Base-by-base conservation (phyloP, 1,140 invertebrate species). In the Trissolcus basalis region DNA sequence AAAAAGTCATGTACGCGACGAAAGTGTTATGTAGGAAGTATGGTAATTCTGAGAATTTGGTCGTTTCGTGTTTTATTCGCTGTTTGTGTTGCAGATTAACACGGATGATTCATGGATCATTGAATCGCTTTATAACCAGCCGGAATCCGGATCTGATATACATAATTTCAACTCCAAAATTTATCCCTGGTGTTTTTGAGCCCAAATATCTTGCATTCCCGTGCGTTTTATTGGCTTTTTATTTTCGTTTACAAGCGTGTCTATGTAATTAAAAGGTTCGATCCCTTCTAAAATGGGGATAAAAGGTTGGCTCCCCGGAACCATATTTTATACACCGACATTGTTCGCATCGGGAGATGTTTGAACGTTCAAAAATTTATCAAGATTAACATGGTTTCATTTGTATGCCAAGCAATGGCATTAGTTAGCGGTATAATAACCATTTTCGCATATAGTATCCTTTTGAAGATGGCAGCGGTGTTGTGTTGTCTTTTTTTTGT, bases 401-500 rank as follows among this genome's bases (percentile, higher is more conserved):
- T 51, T 59, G 39, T 32, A 11, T 8, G 48, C 48, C 32, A 47
- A 45, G 45, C 45, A 39, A 47, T 48, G 63, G 63, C 56, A 67
- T 68, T 59, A 55, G 61, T 55, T 63, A 67, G 53, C 63, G 51
- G 51, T 56, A 50, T 56, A 50, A 50, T 35, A 56, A 43, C 45
- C 51, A 35, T 56, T 56, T 67, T 44, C 9, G 36, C 50, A 48
- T 54, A 32, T 43, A 43, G 41, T 48, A 35, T 60, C 43, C 49
- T 55, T 35, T 61, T 50, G 10, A 50, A 33, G 51, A 59, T 27
- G 13, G 36, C 36, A 44, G 27, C 44, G 19, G 19, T 27, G 19
- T 27, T 27, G 19, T 27, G 19, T 6, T 1, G 6, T 6, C 2
- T 27, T 27, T 27, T 27, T 27, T 27, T 27, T 27, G 61, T 71